phyloP scores from a whole-genome alignment of 2,888 invertebrate species.

The Diplazon laetatorius region DNA sequence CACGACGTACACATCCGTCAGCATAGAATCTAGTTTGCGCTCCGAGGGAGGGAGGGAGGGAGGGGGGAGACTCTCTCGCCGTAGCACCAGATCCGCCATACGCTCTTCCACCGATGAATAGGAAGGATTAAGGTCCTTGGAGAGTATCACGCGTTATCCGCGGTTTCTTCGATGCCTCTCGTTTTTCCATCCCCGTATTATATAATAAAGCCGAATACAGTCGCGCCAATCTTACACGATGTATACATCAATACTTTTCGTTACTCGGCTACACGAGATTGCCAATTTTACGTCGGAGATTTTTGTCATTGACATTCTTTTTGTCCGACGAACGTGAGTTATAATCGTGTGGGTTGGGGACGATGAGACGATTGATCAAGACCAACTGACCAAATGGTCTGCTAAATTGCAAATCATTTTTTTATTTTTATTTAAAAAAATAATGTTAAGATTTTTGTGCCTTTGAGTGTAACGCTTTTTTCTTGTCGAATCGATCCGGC shows the following conservation, averaged over 20 bases:
- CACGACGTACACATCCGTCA: slow-evolving; percentile 56
- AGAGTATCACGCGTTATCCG: slow-evolving; percentile 67
- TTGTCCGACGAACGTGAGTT: no score
- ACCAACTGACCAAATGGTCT: no score
- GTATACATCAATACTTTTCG: slow-evolving; percentile 20
- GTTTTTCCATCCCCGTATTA: slow-evolving; percentile 31
- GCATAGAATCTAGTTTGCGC: slow-evolving; percentile 67
- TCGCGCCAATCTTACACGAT: slow-evolving; percentile 7
- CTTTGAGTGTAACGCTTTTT: no score
- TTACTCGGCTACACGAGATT: slow-evolving; percentile 47
- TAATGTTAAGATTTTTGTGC: no score
- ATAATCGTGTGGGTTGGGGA: no score
- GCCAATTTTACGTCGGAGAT: slow-evolving; percentile 51
- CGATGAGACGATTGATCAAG: no score
- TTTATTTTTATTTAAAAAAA: no score
- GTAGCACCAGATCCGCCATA: slow-evolving; percentile 8
- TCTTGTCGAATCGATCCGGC: no score
- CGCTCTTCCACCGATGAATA: slow-evolving; percentile 66
- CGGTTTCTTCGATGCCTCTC: slow-evolving; percentile 51
- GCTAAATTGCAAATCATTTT: background rate
- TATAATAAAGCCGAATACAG: slow-evolving; percentile 53
- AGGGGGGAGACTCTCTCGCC: no score
- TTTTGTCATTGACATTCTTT: no score
- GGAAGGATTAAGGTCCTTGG: slow-evolving; percentile 73
- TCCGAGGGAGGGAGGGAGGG: no score